Evolutionary conservation across 2,797 vertebrate genomes (phyloP).

Genomic region (Antennarius maculatus): DNA sequence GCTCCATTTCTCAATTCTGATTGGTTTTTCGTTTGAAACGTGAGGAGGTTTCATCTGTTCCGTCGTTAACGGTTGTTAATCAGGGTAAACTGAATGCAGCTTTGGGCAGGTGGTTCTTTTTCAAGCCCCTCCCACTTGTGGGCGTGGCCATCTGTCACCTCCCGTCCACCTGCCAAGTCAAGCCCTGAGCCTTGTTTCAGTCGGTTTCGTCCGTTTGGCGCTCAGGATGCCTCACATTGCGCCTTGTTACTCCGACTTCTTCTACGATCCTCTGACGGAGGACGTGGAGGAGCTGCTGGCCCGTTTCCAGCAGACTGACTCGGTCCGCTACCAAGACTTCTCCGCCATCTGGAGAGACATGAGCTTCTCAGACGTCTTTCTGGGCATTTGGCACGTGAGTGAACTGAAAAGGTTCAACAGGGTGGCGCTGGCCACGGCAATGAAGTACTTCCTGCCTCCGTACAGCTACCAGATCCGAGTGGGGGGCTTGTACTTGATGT

Average conservation of each 20-base stretch:
- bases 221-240: conserved; percentile 38
- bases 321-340: conserved; percentile 59
- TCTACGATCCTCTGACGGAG: conserved; percentile 52
- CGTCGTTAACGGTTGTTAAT: too few species aligned
- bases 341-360: conserved; percentile 67
- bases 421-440: conserved; percentile 57
- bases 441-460: conserved; percentile 71
- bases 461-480: conserved; percentile 72
- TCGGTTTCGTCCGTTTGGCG: not conserved
- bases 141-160: rapidly evolving
- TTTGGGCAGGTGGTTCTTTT: too few species aligned
- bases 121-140: not conserved
- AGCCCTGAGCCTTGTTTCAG: not conserved
- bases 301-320: conserved; percentile 63
- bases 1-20: too few species aligned
- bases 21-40: too few species aligned
- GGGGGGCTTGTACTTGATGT: conserved; percentile 73
- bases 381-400: not conserved
- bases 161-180: not conserved
- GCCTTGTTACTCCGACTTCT: conserved; percentile 25
- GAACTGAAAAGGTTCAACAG: conserved; percentile 61
- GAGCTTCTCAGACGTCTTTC: conserved; percentile 57
- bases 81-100: too few species aligned
- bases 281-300: conserved; percentile 72
- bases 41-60: too few species aligned